Conservation (phyloP, 2,888 invertebrate species). For the Sphinx pinastri region DNA sequence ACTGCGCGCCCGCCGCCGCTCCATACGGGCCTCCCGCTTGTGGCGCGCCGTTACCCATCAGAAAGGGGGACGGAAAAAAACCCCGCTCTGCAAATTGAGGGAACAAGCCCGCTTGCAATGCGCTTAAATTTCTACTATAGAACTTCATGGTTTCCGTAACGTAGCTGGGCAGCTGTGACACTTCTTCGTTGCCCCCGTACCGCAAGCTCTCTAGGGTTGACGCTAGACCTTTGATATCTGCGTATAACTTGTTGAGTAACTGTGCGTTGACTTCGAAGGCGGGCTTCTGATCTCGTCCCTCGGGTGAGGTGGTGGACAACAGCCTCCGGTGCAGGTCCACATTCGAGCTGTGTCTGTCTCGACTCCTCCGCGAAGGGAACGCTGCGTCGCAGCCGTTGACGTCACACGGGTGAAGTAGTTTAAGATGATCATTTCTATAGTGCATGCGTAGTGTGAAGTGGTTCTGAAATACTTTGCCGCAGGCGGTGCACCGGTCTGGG, state of each 20-base stretch:
- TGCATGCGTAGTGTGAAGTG: constrained; percentile 95
- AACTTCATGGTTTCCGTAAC: constrained; percentile 81
- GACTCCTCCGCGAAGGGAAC: constrained; percentile 92
- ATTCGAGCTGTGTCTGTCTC: constrained; percentile 85
- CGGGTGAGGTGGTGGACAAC: constrained; percentile 74
- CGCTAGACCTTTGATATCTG: constrained; percentile 87
- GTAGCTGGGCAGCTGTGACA: constrained; percentile 73
- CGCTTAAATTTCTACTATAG: constrained; percentile 75
- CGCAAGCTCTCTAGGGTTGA: constrained; percentile 86
- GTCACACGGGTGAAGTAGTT: constrained; percentile 94
- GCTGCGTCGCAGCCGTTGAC: constrained; percentile 96
- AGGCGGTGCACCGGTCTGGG: constrained; percentile 92
- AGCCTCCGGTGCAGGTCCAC: constrained; percentile 81
- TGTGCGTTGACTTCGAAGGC: constrained; percentile 89
- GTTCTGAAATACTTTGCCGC: constrained; percentile 95
- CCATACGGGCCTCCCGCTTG: constrained; percentile 71
- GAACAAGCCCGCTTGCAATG: constrained; percentile 73
- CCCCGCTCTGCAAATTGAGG: constrained; percentile 74
- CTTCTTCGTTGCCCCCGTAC: constrained; percentile 73
- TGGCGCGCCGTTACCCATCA: constrained; percentile 71
- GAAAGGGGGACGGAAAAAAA: constrained; percentile 73
- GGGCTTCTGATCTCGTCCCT: constrained; percentile 81
- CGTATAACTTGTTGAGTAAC: constrained; percentile 91
- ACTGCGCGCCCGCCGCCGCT: constrained; percentile 70
- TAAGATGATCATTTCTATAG: constrained; percentile 95